Conservation (phyloP, 2,113 vertebrate genomes). For the Daphoenositta chrysoptera region DNA sequence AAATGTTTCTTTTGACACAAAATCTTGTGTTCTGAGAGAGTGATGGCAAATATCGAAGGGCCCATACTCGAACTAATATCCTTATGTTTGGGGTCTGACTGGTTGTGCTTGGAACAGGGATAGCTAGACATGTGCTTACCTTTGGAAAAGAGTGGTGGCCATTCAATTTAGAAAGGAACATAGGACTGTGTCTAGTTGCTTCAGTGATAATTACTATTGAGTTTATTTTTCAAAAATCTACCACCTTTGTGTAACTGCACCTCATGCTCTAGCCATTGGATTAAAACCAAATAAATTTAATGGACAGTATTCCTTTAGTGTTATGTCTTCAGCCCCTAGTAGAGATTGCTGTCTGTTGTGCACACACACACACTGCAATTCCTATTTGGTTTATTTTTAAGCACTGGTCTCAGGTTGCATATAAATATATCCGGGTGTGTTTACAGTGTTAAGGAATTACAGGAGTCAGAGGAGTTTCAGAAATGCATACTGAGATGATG, state of each 20-base stretch:
- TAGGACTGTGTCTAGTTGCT: not conserved
- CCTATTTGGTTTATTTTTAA: slow-evolving; percentile 9
- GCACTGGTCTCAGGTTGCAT: not conserved
- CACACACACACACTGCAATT: not conserved
- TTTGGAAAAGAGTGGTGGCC: not conserved
- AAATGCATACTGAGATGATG: not conserved
- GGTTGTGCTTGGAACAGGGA: not conserved
- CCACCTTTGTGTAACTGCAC: not conserved
- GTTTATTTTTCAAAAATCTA: not conserved
- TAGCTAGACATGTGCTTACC: not conserved
- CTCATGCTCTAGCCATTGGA: not conserved
- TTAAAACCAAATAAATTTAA: not conserved
- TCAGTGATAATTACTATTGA: not conserved
- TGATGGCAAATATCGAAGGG: not conserved
- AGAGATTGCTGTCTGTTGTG: not conserved
- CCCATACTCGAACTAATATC: not conserved
- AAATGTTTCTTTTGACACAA: not conserved
- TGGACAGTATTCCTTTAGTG: not conserved
- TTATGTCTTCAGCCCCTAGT: not conserved
- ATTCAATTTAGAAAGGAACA: not conserved
- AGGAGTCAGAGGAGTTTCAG: not conserved
- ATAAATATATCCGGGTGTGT: not conserved
- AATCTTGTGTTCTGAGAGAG: not conserved
- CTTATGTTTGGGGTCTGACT: not conserved
- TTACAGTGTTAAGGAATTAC: not conserved